These are phyloP conservation scores for Sebastiscus albofasciatus DNA, from an alignment of 2,797 vertebrate genomes.

Conservation along the genomic window DNA sequence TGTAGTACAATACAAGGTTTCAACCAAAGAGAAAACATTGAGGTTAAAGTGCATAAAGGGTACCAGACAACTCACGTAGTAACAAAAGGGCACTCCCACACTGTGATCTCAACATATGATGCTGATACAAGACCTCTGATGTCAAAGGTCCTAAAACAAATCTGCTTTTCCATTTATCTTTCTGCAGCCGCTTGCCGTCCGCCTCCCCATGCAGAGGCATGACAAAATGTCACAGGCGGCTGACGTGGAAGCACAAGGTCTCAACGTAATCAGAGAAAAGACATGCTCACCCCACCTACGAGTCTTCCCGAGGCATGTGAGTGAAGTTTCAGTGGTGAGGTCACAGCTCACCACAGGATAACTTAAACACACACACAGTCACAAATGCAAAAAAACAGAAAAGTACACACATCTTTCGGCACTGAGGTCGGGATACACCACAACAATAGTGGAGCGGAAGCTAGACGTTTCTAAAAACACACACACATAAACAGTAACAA, in stretches of 20 bases:
- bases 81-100: constrained; percentile 44
- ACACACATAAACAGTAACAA: neutral
- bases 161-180: constrained; percentile 35
- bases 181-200: neutral
- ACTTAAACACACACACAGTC: constrained; percentile 41
- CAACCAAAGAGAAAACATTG: neutral
- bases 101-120: constrained; percentile 28
- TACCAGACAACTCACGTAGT: neutral
- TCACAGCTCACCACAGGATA: constrained; percentile 64
- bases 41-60: constrained; percentile 5
- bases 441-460: constrained; percentile 49
- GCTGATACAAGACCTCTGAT: constrained; percentile 34
- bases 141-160: constrained; percentile 42
- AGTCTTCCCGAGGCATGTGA: constrained; percentile 28
- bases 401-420: constrained; percentile 44
- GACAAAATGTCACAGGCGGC: constrained; percentile 44
- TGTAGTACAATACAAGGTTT: neutral
- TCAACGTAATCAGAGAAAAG: constrained; percentile 53
- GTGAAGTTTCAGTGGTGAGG: constrained; percentile 63
- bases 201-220: neutral
- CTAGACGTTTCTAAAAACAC: constrained; percentile 34
- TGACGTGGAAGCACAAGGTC: constrained; percentile 47
- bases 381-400: constrained; percentile 31
- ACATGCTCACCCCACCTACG: constrained; percentile 51
- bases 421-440: constrained; percentile 48